Percentiles rank a stretch among this genome's conserved stretches.
Evolutionary conservation across 2,888 invertebrate species (phyloP).

Genomic region (Pecten maximus): DNA sequence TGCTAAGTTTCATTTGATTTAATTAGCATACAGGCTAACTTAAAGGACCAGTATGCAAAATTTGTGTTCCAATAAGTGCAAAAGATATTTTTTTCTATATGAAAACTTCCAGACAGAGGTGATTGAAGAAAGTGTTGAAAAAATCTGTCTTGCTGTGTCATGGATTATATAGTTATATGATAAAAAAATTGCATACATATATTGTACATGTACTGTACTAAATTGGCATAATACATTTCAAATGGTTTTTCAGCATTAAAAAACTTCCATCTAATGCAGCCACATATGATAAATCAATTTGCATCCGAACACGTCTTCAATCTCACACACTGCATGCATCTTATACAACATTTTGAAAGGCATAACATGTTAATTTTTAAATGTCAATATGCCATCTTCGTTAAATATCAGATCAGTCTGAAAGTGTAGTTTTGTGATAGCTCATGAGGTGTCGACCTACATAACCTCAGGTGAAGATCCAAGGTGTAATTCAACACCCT

Average conservation of each 20-base stretch:
- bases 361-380: too few relatives aligned
- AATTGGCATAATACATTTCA: not conserved
- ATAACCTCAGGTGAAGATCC: too few relatives aligned
- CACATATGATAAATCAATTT: not conserved
- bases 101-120: not conserved
- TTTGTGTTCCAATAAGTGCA: too few relatives aligned
- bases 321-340: not conserved
- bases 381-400: too few relatives aligned
- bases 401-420: too few relatives aligned
- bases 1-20: too few relatives aligned
- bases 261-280: not conserved
- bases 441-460: too few relatives aligned
- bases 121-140: not conserved
- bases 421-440: too few relatives aligned
- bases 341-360: not conserved
- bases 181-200: not conserved
- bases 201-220: not conserved
- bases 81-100: too few relatives aligned
- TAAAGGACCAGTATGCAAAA: too few relatives aligned
- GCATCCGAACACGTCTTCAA: not conserved
- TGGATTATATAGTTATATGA: not conserved
- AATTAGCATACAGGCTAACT: too few relatives aligned
- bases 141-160: not conserved
- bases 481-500: too few relatives aligned
- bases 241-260: not conserved